Conservation (phyloP, 2,797 vertebrate genomes). For the Potorous gilbertii region DNA sequence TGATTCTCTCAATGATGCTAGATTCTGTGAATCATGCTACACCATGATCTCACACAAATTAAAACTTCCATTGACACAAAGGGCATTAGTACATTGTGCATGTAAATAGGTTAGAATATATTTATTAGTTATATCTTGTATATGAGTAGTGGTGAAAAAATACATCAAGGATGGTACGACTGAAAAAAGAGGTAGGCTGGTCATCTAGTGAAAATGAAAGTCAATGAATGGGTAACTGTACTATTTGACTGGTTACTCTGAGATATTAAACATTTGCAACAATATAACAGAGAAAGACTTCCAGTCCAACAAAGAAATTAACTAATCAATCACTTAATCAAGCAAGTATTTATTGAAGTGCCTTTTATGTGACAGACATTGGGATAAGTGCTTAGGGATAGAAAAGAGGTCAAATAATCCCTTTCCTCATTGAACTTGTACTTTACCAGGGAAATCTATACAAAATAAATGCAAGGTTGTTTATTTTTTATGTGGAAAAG, state of each 20-base stretch:
- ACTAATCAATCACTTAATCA: not conserved
- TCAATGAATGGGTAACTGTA: not conserved
- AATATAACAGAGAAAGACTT: not conserved
- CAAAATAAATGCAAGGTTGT: not conserved
- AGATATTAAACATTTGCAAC: not conserved
- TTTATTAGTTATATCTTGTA: not conserved
- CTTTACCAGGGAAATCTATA: not conserved
- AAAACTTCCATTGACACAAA: not conserved
- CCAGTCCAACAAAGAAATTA: not conserved
- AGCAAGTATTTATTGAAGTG: not conserved
- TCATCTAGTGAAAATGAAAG: not conserved
- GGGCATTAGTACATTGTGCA: not conserved
- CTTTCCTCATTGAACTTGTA: not conserved
- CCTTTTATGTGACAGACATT: not conserved
- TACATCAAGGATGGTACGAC: not conserved
- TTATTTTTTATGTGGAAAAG: not conserved
- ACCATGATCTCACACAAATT: not conserved
- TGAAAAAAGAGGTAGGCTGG: not conserved
- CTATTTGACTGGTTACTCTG: not conserved
- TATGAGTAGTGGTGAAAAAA: not conserved
- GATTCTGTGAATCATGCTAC: not conserved
- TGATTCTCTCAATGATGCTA: not conserved
- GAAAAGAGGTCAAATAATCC: not conserved
- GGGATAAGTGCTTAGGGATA: not conserved
- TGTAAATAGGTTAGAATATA: not conserved